Conservation (phyloP, 2,113 vertebrate genomes). For the Lophochroa leadbeateri region DNA sequence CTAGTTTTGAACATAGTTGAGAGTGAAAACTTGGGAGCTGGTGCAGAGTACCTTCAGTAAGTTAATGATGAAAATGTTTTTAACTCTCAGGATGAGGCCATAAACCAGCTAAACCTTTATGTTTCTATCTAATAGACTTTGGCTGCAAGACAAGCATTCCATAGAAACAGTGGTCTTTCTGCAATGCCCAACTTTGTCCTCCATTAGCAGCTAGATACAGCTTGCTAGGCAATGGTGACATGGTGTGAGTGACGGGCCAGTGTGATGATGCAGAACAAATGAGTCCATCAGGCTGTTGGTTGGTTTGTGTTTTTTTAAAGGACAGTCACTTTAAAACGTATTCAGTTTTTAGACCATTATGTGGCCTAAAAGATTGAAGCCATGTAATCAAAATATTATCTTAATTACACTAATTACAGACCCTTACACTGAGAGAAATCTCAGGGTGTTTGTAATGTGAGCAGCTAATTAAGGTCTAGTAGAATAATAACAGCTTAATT, state of each 20-base stretch:
- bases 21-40: background rate
- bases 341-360: constrained; percentile 12
- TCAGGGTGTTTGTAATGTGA: constrained; percentile 53
- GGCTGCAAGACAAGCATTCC: background rate
- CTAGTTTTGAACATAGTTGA: background rate
- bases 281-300: background rate
- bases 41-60: background rate
- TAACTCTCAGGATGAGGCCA: background rate
- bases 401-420: constrained; percentile 67
- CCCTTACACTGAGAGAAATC: constrained; percentile 38
- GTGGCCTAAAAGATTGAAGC: constrained; percentile 38
- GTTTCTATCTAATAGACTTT: background rate
- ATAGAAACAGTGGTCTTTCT: background rate
- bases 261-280: background rate
- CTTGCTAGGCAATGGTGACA: background rate
- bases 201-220: background rate
- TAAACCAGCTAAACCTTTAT: background rate
- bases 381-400: constrained; percentile 65
- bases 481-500: constrained; percentile 46
- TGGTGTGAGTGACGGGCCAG: background rate
- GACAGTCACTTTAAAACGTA: background rate
- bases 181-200: background rate
- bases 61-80: background rate
- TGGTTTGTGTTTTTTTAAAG: background rate
- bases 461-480: constrained; percentile 57